Percentiles rank a stretch among this genome's conserved stretches.
Evolutionary conservation across 2,888 invertebrate genomes (phyloP).

Genomic region (Chromoteleia sp.): DNA sequence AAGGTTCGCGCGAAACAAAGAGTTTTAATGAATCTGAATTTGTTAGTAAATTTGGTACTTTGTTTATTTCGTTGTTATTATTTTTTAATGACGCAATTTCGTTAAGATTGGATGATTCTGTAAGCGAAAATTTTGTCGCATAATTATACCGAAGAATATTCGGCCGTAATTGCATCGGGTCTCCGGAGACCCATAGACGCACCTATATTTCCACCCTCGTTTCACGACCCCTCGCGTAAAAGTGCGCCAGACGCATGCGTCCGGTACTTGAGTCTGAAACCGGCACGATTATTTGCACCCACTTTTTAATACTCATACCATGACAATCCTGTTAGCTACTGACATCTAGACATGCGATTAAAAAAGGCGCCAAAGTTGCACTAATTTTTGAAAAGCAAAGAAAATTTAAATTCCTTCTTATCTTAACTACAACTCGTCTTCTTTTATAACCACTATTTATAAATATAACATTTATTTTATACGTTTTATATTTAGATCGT

Average conservation of each 20-base stretch:
- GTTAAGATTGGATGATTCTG: not conserved
- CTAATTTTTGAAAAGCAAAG: too few species aligned
- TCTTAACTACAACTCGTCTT: too few species aligned
- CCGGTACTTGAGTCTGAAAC: constrained; percentile 60
- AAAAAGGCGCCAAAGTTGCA: constrained; percentile 24
- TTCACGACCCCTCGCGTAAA: constrained; percentile 52
- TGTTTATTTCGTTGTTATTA: too few species aligned
- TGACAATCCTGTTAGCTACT: constrained; percentile 32
- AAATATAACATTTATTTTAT: too few species aligned
- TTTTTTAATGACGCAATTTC: not conserved
- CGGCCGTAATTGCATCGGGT: constrained; percentile 59
- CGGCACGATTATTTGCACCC: constrained; percentile 59
- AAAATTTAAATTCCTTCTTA: too few species aligned
- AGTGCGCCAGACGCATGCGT: constrained; percentile 68
- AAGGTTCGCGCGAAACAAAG: too few species aligned
- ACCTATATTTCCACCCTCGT: constrained; percentile 72
- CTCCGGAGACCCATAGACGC: constrained; percentile 56
- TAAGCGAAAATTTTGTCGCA: not conserved
- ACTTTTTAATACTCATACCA: constrained; percentile 62
- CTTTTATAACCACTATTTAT: too few species aligned
- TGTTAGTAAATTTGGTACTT: too few species aligned
- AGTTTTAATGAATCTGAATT: too few species aligned
- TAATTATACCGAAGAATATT: constrained; percentile 13
- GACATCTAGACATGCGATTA: constrained; percentile 70
- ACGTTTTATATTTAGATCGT: too few species aligned